A percentile compares a stretch with the other conserved stretches of the same genome.
Evolutionary conservation across 2,888 invertebrate genomes (phyloP).

Genomic region (Epistrophe grossulariae): DNA sequence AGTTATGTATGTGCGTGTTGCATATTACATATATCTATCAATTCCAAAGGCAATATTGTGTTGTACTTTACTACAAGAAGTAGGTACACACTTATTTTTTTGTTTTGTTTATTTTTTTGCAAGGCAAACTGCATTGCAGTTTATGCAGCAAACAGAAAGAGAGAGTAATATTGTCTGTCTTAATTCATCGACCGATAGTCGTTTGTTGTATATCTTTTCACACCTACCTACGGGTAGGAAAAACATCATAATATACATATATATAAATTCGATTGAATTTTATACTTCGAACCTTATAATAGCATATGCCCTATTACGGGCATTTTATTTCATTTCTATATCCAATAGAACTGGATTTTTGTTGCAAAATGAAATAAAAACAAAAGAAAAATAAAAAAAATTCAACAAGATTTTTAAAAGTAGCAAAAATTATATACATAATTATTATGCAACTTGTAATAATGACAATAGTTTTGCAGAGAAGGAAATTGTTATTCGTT

Average conservation of each 20-base stretch:
- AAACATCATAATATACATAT: neutral
- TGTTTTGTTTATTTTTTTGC: neutral
- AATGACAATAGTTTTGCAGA: constrained; percentile 4
- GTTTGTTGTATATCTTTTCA: constrained; percentile 60
- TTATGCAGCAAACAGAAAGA: constrained; percentile 4
- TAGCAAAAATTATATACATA: constrained; percentile 9
- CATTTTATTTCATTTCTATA: constrained; percentile 41
- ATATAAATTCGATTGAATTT: constrained; percentile 37
- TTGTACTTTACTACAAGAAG: neutral
- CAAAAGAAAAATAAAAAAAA: neutral
- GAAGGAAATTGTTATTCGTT: constrained; percentile 11
- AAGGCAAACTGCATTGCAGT: neutral
- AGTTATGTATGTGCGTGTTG: constrained; percentile 55
- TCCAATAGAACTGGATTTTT: constrained; percentile 6
- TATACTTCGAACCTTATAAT: constrained; percentile 13
- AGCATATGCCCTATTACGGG: constrained; percentile 39
- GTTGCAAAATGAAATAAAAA: neutral
- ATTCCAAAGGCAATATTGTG: neutral
- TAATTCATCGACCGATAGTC: constrained; percentile 62
- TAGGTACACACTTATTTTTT: constrained; percentile 31
- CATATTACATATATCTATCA: constrained; percentile 15
- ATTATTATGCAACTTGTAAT: constrained; percentile 30
- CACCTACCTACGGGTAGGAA: constrained; percentile 63
- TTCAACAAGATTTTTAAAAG: constrained; percentile 14
- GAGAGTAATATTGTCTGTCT: constrained; percentile 46